Evolutionary conservation across 1,140 invertebrate species (phyloP).

Genomic region (Cydia fagiglandana): DNA sequence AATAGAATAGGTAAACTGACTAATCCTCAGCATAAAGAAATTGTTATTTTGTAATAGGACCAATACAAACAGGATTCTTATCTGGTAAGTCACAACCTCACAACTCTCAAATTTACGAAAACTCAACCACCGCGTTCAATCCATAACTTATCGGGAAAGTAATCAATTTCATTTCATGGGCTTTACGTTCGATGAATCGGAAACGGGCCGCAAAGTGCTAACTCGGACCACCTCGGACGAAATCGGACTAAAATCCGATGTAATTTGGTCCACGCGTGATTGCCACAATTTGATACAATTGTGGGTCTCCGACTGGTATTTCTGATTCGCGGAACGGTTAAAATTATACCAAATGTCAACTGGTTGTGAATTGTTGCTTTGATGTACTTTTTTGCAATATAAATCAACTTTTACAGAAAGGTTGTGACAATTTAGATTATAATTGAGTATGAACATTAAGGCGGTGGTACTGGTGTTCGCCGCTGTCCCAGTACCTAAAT

Average conservation of each 20-base stretch:
- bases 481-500: too few relatives aligned
- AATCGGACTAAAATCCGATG: constrained; percentile 15
- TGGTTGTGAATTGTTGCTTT: constrained; percentile 1
- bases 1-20: too few relatives aligned
- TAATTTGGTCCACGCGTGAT: constrained; percentile 18
- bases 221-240: constrained; percentile 24
- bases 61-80: too few relatives aligned
- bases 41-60: too few relatives aligned
- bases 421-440: too few relatives aligned
- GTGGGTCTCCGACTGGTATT: neutral
- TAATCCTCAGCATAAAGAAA: too few relatives aligned
- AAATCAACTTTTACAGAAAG: neutral
- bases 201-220: constrained; percentile 23
- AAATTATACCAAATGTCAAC: constrained; percentile 19
- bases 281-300: constrained; percentile 29
- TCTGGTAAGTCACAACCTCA: neutral
- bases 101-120: neutral
- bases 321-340: constrained; percentile 2
- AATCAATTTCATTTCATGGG: constrained; percentile 28
- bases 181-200: constrained; percentile 26
- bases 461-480: too few relatives aligned
- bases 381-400: neutral
- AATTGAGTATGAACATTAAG: too few relatives aligned
- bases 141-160: constrained; percentile 20
- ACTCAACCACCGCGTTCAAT: constrained; percentile 3